Evolutionary conservation across 1,140 invertebrate genomes (phyloP), one percentile per base, ranked within the genome.

Genomic region (Periplaneta americana): DNA sequence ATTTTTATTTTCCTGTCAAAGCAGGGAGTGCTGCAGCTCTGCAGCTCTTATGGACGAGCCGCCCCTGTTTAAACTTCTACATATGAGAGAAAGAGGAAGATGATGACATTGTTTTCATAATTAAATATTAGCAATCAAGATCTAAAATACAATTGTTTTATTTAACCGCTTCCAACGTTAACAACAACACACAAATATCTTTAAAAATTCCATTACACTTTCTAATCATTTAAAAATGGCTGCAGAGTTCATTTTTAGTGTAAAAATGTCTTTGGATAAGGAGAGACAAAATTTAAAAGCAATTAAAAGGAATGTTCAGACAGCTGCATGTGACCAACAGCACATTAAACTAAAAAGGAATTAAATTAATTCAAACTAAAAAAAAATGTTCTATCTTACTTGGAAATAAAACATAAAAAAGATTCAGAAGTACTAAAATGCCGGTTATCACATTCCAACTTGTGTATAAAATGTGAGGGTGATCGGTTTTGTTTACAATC

Each of bases 101-200:
- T n/a, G n/a, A n/a, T n/a, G n/a, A n/a, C n/a, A n/a, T n/a, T n/a
- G n/a, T n/a, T n/a, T n/a, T 34, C 22, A 34, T 9, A 76, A 75
- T 15, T 22, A 11, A 22, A 76, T 17, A 34, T 35, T 31, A 10
- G 33, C 13, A 76, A 18, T 78, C 34, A 18, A 78, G 36, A 28
- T 36, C 28, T 78, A 78, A 32, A 78, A 78, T 37, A 78, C 76
- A 78, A 36, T 35, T 78, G n/a, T 78, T 78, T 78, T 36, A 36
- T 78, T 78, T 28, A 78, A 78, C 76, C 34, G 15, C 15, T 31
- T 78, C 3, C 76, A 78, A 78, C 76, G 35, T 78, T 36, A 78
- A 78, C 76, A 75, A 75, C 74, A 78, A 78, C 76, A 78, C 76
- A 78, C 35, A 78, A 36, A 31, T 39, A 78, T 37, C 76, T 36